Evolutionary conservation across 2,113 vertebrate species (phyloP).

Genomic region (Toxotes jaculatrix): DNA sequence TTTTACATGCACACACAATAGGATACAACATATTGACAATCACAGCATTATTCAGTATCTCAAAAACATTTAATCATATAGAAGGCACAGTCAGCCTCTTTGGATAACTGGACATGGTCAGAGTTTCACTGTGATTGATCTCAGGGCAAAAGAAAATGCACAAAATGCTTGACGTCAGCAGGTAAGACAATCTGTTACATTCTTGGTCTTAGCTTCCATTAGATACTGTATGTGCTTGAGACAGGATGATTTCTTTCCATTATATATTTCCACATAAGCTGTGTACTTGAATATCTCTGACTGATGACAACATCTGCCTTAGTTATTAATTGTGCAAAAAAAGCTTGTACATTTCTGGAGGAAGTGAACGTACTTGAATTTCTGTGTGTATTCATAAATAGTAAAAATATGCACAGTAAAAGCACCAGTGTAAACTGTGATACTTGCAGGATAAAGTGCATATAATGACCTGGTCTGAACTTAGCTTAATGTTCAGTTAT

Average conservation of each 20-base stretch:
- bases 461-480: not conserved
- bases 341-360: not conserved
- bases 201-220: not conserved
- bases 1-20: not conserved
- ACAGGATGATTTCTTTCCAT: not conserved
- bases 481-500: too few species aligned
- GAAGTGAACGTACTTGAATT: not conserved
- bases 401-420: not conserved
- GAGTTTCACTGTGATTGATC: not conserved
- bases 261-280: not conserved
- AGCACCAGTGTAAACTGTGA: not conserved
- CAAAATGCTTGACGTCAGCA: not conserved
- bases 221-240: not conserved
- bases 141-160: not conserved
- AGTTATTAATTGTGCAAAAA: constrained; percentile 8
- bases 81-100: not conserved
- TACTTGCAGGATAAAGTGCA: constrained; percentile 41
- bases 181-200: not conserved
- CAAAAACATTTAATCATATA: not conserved
- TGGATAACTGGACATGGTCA: not conserved
- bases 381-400: not conserved
- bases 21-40: not conserved
- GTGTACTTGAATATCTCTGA: not conserved
- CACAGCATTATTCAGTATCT: not conserved
- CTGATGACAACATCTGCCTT: not conserved